phyloP scores from a whole-genome alignment of 2,113 vertebrate species.

The Indri indri region DNA sequence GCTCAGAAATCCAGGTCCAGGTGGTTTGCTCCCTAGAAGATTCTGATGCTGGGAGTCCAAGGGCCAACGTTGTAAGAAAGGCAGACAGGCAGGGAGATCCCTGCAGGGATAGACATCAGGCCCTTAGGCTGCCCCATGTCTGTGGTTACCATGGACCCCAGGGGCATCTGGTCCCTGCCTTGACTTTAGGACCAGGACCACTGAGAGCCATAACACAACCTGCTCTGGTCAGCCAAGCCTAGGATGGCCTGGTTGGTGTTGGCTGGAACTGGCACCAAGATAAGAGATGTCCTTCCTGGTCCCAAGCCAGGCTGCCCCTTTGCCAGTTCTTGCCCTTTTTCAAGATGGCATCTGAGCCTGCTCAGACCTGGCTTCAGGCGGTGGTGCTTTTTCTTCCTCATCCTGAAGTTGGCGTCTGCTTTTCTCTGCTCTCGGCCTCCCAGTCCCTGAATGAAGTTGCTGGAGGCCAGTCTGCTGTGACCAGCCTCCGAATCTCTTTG shows the following conservation, averaged over 20 bases:
- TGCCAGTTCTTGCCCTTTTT: background rate
- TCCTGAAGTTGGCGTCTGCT: background rate
- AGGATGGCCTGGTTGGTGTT: too few relatives aligned
- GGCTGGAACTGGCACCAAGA: background rate
- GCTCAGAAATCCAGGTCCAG: background rate
- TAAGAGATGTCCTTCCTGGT: background rate
- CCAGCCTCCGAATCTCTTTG: background rate
- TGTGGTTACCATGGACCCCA: background rate
- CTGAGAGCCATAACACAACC: background rate
- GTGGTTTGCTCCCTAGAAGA: background rate
- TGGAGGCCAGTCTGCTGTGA: background rate
- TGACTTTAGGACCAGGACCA: background rate
- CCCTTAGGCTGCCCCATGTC: too few relatives aligned
- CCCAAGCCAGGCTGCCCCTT: background rate
- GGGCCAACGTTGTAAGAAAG: background rate
- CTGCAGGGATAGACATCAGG: background rate
- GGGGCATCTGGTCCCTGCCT: background rate
- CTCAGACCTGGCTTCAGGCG: rapidly evolving
- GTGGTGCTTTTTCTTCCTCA: rapidly evolving
- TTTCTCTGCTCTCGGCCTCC: background rate
- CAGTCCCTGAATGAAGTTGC: background rate
- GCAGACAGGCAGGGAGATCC: background rate
- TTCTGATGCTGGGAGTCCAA: background rate
- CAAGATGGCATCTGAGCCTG: background rate
- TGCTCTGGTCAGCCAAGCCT: background rate